These are phyloP conservation scores for Limnephilus marmoratus DNA, from an alignment of 2,888 invertebrate species.

Conservation along the genomic window DNA sequence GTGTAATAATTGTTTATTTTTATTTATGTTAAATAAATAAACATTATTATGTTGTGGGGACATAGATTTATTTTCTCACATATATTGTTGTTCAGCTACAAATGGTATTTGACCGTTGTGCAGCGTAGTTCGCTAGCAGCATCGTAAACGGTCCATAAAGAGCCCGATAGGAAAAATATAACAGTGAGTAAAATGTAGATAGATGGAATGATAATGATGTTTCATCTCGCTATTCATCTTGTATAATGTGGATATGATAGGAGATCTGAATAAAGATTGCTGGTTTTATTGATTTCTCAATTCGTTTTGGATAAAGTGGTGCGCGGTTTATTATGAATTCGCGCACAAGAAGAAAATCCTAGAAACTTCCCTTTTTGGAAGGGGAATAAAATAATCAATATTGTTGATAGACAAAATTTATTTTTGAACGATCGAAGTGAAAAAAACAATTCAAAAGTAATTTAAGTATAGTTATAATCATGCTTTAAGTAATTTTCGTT, in stretches of 20 bases:
- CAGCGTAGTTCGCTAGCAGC: neutral
- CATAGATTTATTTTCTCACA: too few species aligned
- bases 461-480: too few species aligned
- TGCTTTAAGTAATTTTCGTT: too few species aligned
- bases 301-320: neutral
- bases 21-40: too few species aligned
- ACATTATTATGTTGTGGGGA: too few species aligned
- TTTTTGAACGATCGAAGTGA: too few species aligned
- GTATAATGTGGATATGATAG: neutral
- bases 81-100: neutral
- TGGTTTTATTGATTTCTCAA: neutral
- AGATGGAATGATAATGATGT: conserved; percentile 1
- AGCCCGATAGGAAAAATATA: neutral
- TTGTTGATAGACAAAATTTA: too few species aligned
- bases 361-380: too few species aligned
- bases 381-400: too few species aligned
- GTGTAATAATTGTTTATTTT: too few species aligned
- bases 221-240: neutral
- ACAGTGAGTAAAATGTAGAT: neutral
- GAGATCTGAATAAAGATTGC: neutral
- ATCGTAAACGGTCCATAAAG: neutral
- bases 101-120: neutral
- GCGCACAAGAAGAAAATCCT: neutral
- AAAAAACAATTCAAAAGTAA: too few species aligned
- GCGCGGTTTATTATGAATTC: neutral